Evolutionary conservation across 2,797 vertebrate genomes (phyloP), one percentile per base, ranked within the genome.

Genomic region (Acanthornis magna): DNA sequence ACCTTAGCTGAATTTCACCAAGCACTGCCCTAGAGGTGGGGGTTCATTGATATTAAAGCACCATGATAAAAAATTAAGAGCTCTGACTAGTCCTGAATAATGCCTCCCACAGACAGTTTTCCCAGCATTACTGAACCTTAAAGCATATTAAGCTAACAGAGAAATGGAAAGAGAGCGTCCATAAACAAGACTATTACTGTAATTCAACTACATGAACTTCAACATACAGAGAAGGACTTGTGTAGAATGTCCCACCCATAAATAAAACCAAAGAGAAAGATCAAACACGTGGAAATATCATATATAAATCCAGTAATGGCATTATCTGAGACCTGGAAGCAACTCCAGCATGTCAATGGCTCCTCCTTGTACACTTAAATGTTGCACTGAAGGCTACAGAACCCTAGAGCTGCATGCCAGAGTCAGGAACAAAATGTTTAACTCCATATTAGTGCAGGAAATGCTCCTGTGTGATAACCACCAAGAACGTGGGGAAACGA

Each of bases 341-440:
- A 60, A 9, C 8, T 13, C 12, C 10, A 61, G 12, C 2, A 6
- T 0, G 6, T 14, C 45, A 29, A 9, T 1, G 2, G 13, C 47
- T 62, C 26, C 20, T 86, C 40, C 53, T 42, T 4, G 0, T 27
- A 55, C 2, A 8, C 1, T 0, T 5, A 2, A 48, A 13, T 4
- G n/a, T 29, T 63, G 17, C 40, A 5, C 25, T 2, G 36, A 83
- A 77, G n/a, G 36, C 43, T 8, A 27, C 16, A 45, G 36, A 72
- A 40, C 2, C 25, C 10, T 32, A 48, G 34, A 50, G 34, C 57
- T 23, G 29, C 34, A 43, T 2, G 0, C 17, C 57, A 62, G 1
- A 3, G 50, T 9, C 48, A 61, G 43, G 29, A 58, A 40, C 25
- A 29, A 53, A 58, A n/a, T 2, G 1, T 13, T 38, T 8, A 65